Evolutionary conservation across 2,113 vertebrate species (phyloP).

Genomic region (Chionomys nivalis): DNA sequence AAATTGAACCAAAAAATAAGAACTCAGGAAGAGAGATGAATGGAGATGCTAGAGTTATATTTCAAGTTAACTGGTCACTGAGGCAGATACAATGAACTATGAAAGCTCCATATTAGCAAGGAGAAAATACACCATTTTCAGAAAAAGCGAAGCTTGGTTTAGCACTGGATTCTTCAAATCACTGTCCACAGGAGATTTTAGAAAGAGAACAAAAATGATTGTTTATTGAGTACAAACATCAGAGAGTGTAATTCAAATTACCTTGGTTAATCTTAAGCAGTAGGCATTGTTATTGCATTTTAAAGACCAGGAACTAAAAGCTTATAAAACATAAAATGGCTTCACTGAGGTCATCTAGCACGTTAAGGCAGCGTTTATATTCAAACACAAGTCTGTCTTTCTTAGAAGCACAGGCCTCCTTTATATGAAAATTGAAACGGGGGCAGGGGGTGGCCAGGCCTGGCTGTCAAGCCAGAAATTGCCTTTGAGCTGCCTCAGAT

Average conservation of each 20-base stretch:
- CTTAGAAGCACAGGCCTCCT: background rate
- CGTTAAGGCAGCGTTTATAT: background rate
- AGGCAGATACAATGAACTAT: constrained; percentile 43
- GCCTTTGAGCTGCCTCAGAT: constrained; percentile 25
- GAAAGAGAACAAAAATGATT: constrained; percentile 45
- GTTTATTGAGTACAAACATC: background rate
- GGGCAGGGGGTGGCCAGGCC: background rate
- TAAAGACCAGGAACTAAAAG: constrained; percentile 51
- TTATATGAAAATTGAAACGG: constrained; percentile 46
- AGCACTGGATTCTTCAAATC: constrained; percentile 34
- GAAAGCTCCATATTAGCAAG: constrained; percentile 37
- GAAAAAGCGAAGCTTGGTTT: constrained; percentile 34
- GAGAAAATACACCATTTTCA: constrained; percentile 51
- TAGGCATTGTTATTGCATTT: constrained; percentile 14
- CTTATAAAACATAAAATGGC: constrained; percentile 22
- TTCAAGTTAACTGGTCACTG: constrained; percentile 56
- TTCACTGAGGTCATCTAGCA: background rate
- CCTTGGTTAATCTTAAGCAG: constrained; percentile 16
- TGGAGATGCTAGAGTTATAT: constrained; percentile 26
- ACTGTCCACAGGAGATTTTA: constrained; percentile 47
- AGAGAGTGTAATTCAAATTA: constrained; percentile 37
- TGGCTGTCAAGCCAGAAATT: constrained; percentile 13
- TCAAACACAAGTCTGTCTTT: constrained; percentile 36
- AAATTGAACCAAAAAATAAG: constrained; percentile 65
- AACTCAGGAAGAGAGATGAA: constrained; percentile 57